Conservation (phyloP, 2,888 invertebrate species). For the Monochamus alternatus region DNA sequence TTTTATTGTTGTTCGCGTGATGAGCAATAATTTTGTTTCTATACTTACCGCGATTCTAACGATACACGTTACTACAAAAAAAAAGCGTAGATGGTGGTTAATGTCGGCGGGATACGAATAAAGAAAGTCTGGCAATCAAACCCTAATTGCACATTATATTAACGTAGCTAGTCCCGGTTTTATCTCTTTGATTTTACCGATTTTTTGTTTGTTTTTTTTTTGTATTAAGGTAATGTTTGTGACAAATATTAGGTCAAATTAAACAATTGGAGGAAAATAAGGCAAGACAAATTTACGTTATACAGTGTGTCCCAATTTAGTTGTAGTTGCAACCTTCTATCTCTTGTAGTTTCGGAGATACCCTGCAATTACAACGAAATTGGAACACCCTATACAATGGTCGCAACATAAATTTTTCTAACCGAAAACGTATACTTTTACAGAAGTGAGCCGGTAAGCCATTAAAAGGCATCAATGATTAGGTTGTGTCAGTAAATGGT, state of each 20-base stretch:
- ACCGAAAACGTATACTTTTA: too few species aligned
- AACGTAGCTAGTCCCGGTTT: not conserved
- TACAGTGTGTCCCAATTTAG: not conserved
- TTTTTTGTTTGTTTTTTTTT: not conserved
- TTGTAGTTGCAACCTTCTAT: too few species aligned
- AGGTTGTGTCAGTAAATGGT: too few species aligned
- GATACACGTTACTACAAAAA: not conserved
- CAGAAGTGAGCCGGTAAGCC: too few species aligned
- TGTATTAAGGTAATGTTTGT: not conserved
- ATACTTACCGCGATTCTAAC: not conserved
- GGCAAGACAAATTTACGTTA: not conserved
- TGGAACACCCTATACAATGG: too few species aligned
- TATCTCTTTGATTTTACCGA: not conserved
- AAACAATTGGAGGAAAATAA: too few species aligned
- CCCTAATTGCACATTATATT: not conserved
- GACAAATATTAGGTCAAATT: too few species aligned
- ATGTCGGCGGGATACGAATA: not conserved
- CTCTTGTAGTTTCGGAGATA: too few species aligned
- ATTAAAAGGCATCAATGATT: too few species aligned
- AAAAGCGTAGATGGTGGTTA: slow-evolving; percentile 1
- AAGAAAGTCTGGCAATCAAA: not conserved
- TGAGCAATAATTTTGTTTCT: not conserved
- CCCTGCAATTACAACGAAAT: too few species aligned
- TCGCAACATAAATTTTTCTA: too few species aligned
- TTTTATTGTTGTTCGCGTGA: slow-evolving; percentile 8